Conservation (phyloP, 2,113 vertebrate species). For the Pachyramphus minor region DNA sequence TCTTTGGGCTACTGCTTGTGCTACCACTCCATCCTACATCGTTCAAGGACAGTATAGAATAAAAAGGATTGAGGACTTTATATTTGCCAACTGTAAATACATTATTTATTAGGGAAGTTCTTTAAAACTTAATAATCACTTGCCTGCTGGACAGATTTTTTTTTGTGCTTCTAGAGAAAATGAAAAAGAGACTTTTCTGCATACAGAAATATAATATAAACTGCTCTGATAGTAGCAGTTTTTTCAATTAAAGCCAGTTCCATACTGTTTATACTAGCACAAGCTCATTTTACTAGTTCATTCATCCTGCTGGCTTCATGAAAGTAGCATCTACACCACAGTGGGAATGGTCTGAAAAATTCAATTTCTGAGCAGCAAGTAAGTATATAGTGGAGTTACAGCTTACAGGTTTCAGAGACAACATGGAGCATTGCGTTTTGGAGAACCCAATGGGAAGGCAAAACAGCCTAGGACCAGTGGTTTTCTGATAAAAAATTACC, state of each 20-base stretch:
- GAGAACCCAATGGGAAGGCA: neutral
- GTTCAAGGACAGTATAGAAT: neutral
- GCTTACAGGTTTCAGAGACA: neutral
- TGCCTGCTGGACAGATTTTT: neutral
- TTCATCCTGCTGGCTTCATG: neutral
- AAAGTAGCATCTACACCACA: neutral
- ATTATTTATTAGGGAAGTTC: neutral
- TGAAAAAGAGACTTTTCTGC: neutral
- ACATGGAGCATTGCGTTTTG: fast-evolving
- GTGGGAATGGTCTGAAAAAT: neutral
- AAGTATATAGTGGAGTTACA: neutral
- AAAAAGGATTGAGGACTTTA: neutral
- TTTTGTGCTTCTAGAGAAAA: neutral
- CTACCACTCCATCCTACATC: neutral
- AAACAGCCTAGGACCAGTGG: neutral
- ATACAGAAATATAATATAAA: neutral
- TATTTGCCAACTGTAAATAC: neutral
- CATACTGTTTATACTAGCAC: neutral
- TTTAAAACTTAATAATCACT: conserved; percentile 19
- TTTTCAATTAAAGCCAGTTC: conserved; percentile 15
- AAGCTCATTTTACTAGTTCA: neutral
- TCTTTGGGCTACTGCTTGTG: neutral
- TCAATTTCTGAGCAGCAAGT: neutral
- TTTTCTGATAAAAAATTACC: neutral
- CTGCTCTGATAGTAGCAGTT: neutral